Base-by-base conservation (phyloP, 1,140 invertebrate species). In the Dendrolimus punctatus region DNA sequence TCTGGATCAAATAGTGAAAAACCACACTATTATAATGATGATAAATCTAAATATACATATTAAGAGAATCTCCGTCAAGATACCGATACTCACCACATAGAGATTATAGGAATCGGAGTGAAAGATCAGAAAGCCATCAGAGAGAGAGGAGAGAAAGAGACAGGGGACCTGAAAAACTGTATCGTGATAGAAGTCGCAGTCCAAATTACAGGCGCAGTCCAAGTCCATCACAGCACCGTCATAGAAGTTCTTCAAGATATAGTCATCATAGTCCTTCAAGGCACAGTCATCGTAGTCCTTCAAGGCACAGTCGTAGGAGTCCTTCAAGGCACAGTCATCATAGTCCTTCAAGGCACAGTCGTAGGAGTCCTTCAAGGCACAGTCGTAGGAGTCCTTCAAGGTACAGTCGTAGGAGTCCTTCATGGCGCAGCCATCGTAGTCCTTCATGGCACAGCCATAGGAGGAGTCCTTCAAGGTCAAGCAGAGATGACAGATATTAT, bases 341-440 rank as follows among this genome's bases (percentile, higher is more conserved):
- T 23, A 23, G 23, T 23, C 3, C 23, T 23, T 23, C 23, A 23
- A 23, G 23, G 23, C 23, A 23, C 23, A 23, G 23, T 23, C 23
- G 23, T 23, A 23, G 23, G 23, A 23, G 23, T 23, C 23, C 23
- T 1, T 23, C 23, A 23, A 2, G 23, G 23, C 23, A 3, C 23
- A 68, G 65, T 66, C 62, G 62, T 6, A 76, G 68, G 39, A 77
- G 76, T 53, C 67, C 66, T 36, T 72, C 72, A 10, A 66, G 46
- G 8, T 43, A n/a, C n/a, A 23, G 23, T 23, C 23, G 23, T 23
- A 23, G 23, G 23, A 23, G 23, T 23, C 23, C 23, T 1, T 23
- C 23, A 23, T 23, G 23, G 23, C 23, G 23, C 23, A 68, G 65
- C 10, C 66, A 60, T 66, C 62, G 62, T 6, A 76, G 68, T 58